Evolutionary conservation across 2,113 vertebrate genomes (phyloP), one percentile per base, ranked within the genome.

Genomic region (Meriones unguiculatus): DNA sequence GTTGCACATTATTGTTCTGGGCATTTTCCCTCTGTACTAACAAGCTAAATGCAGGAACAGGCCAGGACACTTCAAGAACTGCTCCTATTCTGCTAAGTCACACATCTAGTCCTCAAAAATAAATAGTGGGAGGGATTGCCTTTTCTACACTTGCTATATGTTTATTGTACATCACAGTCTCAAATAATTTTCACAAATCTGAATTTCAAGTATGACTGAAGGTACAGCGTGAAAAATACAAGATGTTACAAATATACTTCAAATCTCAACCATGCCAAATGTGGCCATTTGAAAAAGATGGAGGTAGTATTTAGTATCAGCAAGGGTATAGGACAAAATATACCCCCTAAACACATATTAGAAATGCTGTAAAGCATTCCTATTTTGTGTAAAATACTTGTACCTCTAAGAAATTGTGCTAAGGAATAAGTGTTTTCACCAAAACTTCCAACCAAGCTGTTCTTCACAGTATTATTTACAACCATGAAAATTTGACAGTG

Each of bases 191-290:
- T 50, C 77, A 1, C 69, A 91, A 82, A 38, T 69, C 52, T 94
- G 57, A 77, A 90, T 52, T 75, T 3, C n/a, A 89, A 12, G 32
- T 38, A 52, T n/a, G 65, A 52, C 24, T 35, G 57, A 92, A 69
- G 11, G 52, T n/a, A 35, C 10, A 69, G 7, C 10, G 4, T 57
- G 9, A 93, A 65, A 90, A 82, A 20, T 32, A 62, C 1, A 9
- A 24, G 59, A 89, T 52, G 50, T 62, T 94, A 69, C 73, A 94
- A 75, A n/a, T 65, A 52, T 54, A 84, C 28, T 91, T 89, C 70
- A 85, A 89, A 81, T 85, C 41, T 87, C 69, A 89, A 64, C 57
- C 64, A 93, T 15, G 80, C 17, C 92, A 20, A 87, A 73, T 73
- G 14, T 41, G 54, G 22, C 6, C 24, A 90, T 92, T 95, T 57